These are phyloP conservation scores for Cephalopholis sonnerati DNA, from an alignment of 2,113 vertebrate species.

Conservation along the genomic window DNA sequence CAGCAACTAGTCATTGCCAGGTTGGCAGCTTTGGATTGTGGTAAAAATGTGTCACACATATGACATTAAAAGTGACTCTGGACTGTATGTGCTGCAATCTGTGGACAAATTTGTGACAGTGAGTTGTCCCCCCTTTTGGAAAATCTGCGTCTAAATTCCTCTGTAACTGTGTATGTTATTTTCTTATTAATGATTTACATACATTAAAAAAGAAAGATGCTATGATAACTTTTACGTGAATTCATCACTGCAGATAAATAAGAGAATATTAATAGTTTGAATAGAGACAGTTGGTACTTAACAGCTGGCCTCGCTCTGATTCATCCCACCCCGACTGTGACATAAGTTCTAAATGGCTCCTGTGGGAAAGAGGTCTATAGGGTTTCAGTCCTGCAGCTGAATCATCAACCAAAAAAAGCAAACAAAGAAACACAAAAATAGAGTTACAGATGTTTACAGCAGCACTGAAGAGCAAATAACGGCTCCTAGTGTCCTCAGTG, in stretches of 20 bases:
- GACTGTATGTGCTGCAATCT: neutral
- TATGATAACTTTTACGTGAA: neutral
- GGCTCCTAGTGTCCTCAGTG: neutral
- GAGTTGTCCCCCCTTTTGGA: neutral
- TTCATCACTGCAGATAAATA: neutral
- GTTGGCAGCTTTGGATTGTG: neutral
- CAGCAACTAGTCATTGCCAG: too few species aligned
- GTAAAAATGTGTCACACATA: too few species aligned
- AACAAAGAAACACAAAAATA: slow-evolving; percentile 34
- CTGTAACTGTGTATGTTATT: neutral
- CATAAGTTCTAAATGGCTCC: slow-evolving; percentile 42
- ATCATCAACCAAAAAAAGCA: slow-evolving; percentile 29
- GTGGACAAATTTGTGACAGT: neutral
- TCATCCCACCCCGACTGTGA: slow-evolving; percentile 29
- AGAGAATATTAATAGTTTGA: slow-evolving; percentile 5
- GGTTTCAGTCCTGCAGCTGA: slow-evolving; percentile 44
- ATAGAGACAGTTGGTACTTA: slow-evolving; percentile 11
- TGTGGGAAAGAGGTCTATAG: slow-evolving; percentile 46
- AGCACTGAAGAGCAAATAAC: neutral
- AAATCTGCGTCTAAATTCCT: neutral
- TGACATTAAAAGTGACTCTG: neutral
- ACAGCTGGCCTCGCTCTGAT: slow-evolving; percentile 41
- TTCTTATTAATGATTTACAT: neutral
- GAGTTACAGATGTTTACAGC: slow-evolving; percentile 20
- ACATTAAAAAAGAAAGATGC: neutral